phyloP scores from a whole-genome alignment of 2,797 vertebrate species.

The Cygnus olor region DNA sequence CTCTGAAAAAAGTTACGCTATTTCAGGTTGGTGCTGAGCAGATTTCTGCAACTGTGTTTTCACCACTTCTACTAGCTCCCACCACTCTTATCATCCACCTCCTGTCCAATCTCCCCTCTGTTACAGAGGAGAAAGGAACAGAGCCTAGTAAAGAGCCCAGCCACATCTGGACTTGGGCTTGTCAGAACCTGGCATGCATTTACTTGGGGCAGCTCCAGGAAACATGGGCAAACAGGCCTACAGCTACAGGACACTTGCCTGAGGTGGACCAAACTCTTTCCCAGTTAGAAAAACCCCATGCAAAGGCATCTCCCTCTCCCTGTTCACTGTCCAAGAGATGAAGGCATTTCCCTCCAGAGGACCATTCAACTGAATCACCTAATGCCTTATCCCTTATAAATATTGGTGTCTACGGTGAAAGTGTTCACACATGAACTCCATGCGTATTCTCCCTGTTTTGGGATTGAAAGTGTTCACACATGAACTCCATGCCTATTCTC shows the following conservation, averaged over 20 bases:
- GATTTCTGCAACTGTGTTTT: neutral
- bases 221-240: rapidly evolving
- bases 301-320: neutral
- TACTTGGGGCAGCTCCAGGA: neutral
- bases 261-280: neutral
- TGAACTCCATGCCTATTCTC: neutral
- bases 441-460: neutral
- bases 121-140: neutral
- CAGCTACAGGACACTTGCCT: neutral
- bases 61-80: neutral
- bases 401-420: neutral
- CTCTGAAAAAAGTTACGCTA: neutral
- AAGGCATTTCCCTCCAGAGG: neutral
- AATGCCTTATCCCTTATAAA: neutral
- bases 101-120: neutral
- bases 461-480: neutral
- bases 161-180: neutral
- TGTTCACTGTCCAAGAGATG: neutral
- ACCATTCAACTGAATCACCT: neutral
- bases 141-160: neutral
- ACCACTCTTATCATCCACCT: neutral
- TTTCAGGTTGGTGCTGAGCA: neutral
- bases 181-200: neutral
- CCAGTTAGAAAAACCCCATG: neutral
- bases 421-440: neutral